A percentile compares a stretch with the other conserved stretches of the same genome.
Evolutionary conservation across 2,797 vertebrate species (phyloP).

Genomic region (Lycodopsis pacificus): DNA sequence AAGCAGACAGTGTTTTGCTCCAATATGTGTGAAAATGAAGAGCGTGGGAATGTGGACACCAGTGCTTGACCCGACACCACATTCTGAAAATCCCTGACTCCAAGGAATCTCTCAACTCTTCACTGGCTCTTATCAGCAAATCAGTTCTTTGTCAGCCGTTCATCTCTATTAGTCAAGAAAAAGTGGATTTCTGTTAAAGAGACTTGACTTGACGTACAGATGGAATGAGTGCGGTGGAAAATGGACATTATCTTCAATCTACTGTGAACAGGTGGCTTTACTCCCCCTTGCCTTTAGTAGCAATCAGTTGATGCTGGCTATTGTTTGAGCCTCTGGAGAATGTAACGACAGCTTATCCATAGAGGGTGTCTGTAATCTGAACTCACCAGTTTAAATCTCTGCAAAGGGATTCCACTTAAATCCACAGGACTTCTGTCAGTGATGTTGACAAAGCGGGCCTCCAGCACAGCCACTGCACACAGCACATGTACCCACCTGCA

Average conservation of each 20-base stretch:
- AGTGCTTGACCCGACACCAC: no score
- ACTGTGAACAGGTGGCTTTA: neutral
- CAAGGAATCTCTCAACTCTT: no score
- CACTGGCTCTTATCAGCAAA: no score
- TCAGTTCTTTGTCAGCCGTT: neutral
- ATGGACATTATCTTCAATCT: neutral
- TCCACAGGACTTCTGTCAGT: slow-evolving; percentile 94
- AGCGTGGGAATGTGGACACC: no score
- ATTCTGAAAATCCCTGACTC: no score
- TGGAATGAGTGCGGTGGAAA: neutral
- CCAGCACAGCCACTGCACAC: slow-evolving; percentile 95
- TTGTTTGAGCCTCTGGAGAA: neutral
- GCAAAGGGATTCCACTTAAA: slow-evolving; percentile 95
- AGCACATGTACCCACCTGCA: slow-evolving; percentile 97
- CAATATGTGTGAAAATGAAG: no score
- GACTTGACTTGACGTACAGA: neutral
- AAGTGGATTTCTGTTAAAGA: neutral
- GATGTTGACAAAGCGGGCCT: slow-evolving; percentile 96
- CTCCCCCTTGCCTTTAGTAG: neutral
- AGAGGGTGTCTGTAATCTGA: neutral
- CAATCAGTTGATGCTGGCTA: neutral
- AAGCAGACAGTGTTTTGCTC: no score
- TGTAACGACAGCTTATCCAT: neutral
- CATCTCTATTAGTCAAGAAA: neutral
- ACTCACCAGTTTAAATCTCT: slow-evolving; percentile 95